Percentiles rank a stretch among this genome's conserved stretches.
These are phyloP conservation scores for Hemistola chrysoprasaria DNA, from an alignment of 2,888 invertebrate genomes.

Conservation along the genomic window DNA sequence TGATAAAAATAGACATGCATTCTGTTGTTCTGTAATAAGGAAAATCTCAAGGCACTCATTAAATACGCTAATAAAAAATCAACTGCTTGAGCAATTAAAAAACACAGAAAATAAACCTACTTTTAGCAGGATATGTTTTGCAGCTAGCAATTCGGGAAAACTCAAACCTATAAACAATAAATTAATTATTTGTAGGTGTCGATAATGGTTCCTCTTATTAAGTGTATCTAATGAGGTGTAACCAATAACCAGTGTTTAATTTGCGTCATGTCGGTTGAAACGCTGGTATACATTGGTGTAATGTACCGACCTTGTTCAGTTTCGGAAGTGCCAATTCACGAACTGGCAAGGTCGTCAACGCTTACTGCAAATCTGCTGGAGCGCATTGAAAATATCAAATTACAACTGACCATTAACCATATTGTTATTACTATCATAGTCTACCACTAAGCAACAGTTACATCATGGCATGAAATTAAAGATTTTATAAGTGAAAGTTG, in stretches of 20 bases:
- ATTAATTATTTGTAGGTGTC: slow-evolving; percentile 12
- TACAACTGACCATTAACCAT: neutral
- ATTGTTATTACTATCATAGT: neutral
- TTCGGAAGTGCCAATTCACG: slow-evolving; percentile 66
- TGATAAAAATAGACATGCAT: slow-evolving; percentile 22
- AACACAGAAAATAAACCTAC: slow-evolving; percentile 1
- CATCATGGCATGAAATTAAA: slow-evolving; percentile 3
- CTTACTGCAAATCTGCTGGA: slow-evolving; percentile 27
- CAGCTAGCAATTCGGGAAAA: neutral
- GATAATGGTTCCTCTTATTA: slow-evolving; percentile 22
- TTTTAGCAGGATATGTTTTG: no score
- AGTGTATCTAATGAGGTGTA: slow-evolving; percentile 24
- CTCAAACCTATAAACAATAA: slow-evolving; percentile 7
- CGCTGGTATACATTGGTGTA: slow-evolving; percentile 38
- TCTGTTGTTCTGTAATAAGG: neutral
- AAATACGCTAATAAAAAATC: neutral
- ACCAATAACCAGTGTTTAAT: slow-evolving; percentile 19
- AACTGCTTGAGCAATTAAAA: no score
- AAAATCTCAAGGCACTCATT: neutral
- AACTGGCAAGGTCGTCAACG: slow-evolving; percentile 54
- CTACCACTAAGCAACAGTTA: slow-evolving; percentile 5
- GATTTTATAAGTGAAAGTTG: slow-evolving; percentile 11
- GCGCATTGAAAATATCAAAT: slow-evolving; percentile 3
- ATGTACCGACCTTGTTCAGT: slow-evolving; percentile 47
- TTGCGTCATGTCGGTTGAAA: slow-evolving; percentile 20